Percentiles rank a stretch among this genome's conserved stretches.
phyloP scores from a whole-genome alignment of 2,113 vertebrate species.

The Cyprinodon tularosa region DNA sequence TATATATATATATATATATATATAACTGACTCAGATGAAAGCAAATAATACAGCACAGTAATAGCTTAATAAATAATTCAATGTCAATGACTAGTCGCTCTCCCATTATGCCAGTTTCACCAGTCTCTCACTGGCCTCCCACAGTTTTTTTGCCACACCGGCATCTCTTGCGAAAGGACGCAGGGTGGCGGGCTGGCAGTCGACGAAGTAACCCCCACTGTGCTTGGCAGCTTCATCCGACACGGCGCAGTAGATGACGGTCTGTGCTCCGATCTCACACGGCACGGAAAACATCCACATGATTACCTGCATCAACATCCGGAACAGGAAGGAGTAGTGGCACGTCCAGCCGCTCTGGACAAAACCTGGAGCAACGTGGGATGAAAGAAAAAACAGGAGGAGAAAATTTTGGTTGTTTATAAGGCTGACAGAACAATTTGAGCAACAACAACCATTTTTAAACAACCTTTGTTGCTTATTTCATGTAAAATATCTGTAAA shows the following conservation, averaged over 20 bases:
- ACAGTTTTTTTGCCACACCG: slow-evolving; percentile 82
- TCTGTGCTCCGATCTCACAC: slow-evolving; percentile 79
- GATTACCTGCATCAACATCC: slow-evolving; percentile 79
- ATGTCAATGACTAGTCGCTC: background rate
- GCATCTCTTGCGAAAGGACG: slow-evolving; percentile 77
- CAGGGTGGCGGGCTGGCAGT: slow-evolving; percentile 73
- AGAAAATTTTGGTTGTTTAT: background rate
- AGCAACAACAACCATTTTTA: background rate
- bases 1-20: too few relatives aligned
- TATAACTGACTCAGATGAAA: too few relatives aligned
- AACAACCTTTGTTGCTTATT: background rate
- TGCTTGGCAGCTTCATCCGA: slow-evolving; percentile 73
- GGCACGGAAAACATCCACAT: slow-evolving; percentile 83
- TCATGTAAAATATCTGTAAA: background rate
- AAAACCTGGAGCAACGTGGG: slow-evolving; percentile 69
- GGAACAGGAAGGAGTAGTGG: slow-evolving; percentile 80
- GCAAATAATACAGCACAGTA: too few relatives aligned
- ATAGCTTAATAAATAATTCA: background rate
- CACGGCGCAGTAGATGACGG: slow-evolving; percentile 80
- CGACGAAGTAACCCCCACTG: slow-evolving; percentile 79
- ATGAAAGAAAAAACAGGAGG: too few relatives aligned
- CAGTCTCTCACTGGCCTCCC: slow-evolving; percentile 84
- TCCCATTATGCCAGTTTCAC: slow-evolving; percentile 74
- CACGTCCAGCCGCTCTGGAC: slow-evolving; percentile 80
- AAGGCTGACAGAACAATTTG: background rate